phyloP scores from a whole-genome alignment of 2,888 invertebrate genomes.

The Heliconius hortense region DNA sequence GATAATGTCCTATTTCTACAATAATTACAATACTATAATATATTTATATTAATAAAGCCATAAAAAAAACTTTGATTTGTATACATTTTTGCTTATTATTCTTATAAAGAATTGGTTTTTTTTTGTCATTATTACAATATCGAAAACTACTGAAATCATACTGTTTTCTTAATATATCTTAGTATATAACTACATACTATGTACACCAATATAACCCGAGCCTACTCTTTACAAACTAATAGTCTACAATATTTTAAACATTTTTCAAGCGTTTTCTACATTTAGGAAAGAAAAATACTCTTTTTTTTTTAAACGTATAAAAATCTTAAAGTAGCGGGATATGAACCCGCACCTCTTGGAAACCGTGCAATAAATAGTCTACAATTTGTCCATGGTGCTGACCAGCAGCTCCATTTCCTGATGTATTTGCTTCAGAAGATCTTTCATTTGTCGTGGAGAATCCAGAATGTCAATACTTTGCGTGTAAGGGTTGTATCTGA shows the following conservation, averaged over 20 bases:
- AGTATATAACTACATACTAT: not conserved
- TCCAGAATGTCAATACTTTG: constrained; percentile 96
- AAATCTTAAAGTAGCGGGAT: not conserved
- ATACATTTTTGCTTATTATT: not conserved
- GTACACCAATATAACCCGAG: not conserved
- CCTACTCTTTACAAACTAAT: not conserved
- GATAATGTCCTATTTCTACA: too few species aligned
- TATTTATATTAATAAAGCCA: constrained; percentile 23
- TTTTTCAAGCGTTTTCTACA: not conserved
- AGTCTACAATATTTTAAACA: constrained; percentile 66
- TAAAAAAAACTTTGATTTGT: not conserved
- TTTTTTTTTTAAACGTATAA: not conserved
- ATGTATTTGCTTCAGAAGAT: constrained; percentile 89
- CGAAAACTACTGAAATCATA: not conserved
- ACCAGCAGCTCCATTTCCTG: constrained; percentile 90
- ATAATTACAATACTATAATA: not conserved
- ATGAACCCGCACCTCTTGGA: not conserved
- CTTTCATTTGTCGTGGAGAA: constrained; percentile 93
- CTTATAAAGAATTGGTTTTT: not conserved
- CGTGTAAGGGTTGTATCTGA: constrained; percentile 97
- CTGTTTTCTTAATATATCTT: not conserved
- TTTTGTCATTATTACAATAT: not conserved
- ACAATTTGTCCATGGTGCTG: constrained; percentile 88
- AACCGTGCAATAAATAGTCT: constrained; percentile 36
- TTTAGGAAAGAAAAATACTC: not conserved